Base-by-base conservation (phyloP, 2,888 invertebrate species). In the Limnephilus marmoratus region DNA sequence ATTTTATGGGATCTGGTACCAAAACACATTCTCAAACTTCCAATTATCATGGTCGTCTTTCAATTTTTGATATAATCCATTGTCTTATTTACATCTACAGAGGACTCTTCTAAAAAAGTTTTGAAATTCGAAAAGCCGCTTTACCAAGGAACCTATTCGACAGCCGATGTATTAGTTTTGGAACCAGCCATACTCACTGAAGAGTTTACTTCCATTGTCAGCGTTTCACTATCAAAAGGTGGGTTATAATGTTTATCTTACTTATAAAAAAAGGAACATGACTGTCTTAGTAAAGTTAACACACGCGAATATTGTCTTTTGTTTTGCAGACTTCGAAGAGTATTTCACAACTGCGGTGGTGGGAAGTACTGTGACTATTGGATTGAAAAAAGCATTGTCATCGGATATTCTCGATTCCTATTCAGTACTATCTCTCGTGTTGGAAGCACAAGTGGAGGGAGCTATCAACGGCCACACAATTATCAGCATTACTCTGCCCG, bases 401-500 rank as follows among this genome's bases (percentile, higher is more conserved):
- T 92, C 93, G 12, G 93, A 93, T 15, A 92, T 93, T 9, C 85
- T 94, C 24, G 53, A 92, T 34, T 49, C 92, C 15, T 53, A 90
- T 41, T 37, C 91, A 13, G 90, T 93, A 29, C 83, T 94, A 11
- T 68, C 93, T 41, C 41, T 94, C 13, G 93, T 91, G 81, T 49
- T 94, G 18, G 90, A 91, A 80, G 94, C 94, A 18, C 91, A 90
- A 37, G 82, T 87, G 18, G 92, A 92, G 34, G 90, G 92, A 31
- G 93, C 93, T 13, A 92, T 92, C 87, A 91, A 34, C 37, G 94
- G 93, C 7, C 93, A 93, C 3, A 93, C 93, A 31, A 41, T 94
- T 49, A 92, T 94, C 13, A 45, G 24, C n/a, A 83, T 94, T 5
- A 85, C 90, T 68, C 90, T 94, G 7, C 94, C 94, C 41, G n/a